These are phyloP conservation scores for Acronicta psi DNA, from an alignment of 2,888 invertebrate species.

Conservation along the genomic window DNA sequence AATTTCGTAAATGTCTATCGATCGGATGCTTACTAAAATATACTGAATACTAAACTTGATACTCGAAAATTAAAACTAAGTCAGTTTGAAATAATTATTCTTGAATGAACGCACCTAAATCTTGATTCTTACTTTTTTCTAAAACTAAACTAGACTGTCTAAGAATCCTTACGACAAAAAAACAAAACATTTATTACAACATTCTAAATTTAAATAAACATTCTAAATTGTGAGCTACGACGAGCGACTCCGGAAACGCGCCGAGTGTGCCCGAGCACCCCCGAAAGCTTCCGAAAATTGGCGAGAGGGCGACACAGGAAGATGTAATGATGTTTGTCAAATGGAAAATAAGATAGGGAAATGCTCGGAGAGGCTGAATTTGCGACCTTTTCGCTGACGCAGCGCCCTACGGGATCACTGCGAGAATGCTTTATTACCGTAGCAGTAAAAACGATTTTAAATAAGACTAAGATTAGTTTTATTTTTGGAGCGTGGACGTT, in stretches of 20 bases:
- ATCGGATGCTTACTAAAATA: not conserved
- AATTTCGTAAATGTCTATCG: constrained; percentile 5
- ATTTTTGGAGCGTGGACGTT: constrained; percentile 32
- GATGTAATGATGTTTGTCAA: constrained; percentile 89
- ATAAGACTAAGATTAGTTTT: constrained; percentile 56
- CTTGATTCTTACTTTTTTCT: too few relatives aligned
- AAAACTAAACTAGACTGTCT: not conserved
- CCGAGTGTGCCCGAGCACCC: constrained; percentile 73
- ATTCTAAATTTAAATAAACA: constrained; percentile 56
- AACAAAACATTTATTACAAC: constrained; percentile 44
- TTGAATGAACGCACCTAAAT: too few relatives aligned
- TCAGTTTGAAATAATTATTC: too few relatives aligned
- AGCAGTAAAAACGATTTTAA: constrained; percentile 55
- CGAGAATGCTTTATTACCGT: constrained; percentile 55
- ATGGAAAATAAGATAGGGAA: constrained; percentile 89
- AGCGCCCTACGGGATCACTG: constrained; percentile 56
- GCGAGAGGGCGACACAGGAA: constrained; percentile 80
- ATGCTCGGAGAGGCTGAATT: constrained; percentile 81
- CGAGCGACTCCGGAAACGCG: constrained; percentile 67
- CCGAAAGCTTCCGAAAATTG: constrained; percentile 78
- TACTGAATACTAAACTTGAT: too few relatives aligned
- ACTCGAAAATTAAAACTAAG: too few relatives aligned
- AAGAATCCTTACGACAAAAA: constrained; percentile 6
- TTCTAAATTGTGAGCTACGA: constrained; percentile 67
- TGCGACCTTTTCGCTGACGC: constrained; percentile 81